phyloP scores from a whole-genome alignment of 2,797 vertebrate species.

The Poliocrania exsul region DNA sequence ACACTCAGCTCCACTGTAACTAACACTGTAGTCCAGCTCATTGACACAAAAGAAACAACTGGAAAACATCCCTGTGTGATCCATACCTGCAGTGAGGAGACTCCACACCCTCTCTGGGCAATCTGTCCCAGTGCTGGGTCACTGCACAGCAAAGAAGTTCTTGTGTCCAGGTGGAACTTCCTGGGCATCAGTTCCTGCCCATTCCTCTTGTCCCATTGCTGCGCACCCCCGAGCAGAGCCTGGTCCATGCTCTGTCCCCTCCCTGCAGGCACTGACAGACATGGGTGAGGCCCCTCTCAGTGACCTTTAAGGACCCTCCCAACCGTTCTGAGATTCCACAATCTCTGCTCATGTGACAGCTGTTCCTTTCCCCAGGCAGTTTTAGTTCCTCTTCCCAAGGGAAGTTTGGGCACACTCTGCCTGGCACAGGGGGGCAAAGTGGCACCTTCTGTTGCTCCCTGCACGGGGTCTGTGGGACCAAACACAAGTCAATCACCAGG shows the following conservation, averaged over 20 bases:
- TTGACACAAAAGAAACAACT: not conserved
- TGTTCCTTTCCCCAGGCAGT: not conserved
- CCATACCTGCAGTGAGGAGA: not conserved
- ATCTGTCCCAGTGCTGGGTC: not conserved
- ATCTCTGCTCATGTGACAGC: not conserved
- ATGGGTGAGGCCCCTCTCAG: not conserved
- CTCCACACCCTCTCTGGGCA: not conserved
- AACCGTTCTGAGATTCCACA: not conserved
- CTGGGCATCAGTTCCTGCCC: not conserved
- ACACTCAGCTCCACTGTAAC: not conserved
- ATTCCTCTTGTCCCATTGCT: not conserved
- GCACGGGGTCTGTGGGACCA: not conserved
- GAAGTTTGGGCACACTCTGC: not conserved
- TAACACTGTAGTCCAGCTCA: not conserved
- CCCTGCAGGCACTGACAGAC: not conserved
- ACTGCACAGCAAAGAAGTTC: not conserved
- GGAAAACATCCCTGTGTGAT: not conserved
- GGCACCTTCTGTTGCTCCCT: not conserved
- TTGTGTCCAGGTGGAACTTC: not conserved
- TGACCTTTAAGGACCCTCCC: not conserved
- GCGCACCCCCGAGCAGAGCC: accelerated
- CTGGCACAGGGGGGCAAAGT: not conserved
- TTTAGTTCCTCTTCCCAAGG: not conserved
- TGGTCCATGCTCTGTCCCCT: not conserved
- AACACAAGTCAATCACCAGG: accelerated